These are phyloP conservation scores for Pachliopta kotzebuea DNA, from an alignment of 2,888 invertebrate genomes.

Conservation along the genomic window DNA sequence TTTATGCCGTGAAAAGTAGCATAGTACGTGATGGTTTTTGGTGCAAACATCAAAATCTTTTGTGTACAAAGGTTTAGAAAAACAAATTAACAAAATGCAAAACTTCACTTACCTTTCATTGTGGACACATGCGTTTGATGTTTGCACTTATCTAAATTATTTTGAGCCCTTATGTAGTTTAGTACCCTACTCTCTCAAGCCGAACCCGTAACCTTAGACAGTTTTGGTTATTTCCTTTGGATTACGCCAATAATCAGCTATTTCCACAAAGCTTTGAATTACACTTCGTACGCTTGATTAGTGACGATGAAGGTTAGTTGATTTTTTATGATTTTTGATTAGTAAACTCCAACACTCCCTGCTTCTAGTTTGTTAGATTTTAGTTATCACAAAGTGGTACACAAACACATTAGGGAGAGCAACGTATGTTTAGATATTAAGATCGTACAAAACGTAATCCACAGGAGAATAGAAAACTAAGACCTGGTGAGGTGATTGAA, in stretches of 20 bases:
- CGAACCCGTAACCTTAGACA: slow-evolving; percentile 74
- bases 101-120: not conserved
- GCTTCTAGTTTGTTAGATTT: slow-evolving; percentile 61
- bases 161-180: slow-evolving; percentile 43
- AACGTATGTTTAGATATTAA: slow-evolving; percentile 62
- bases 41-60: slow-evolving; percentile 30
- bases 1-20: slow-evolving; percentile 52
- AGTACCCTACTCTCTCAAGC: slow-evolving; percentile 76
- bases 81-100: not conserved
- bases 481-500: slow-evolving; percentile 95
- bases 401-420: slow-evolving; percentile 48
- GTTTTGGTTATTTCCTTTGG: slow-evolving; percentile 52
- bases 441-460: slow-evolving; percentile 76
- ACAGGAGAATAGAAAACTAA: slow-evolving; percentile 94
- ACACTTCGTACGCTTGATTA: slow-evolving; percentile 59
- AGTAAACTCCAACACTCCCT: slow-evolving; percentile 65
- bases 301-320: slow-evolving; percentile 50
- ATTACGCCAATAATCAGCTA: slow-evolving; percentile 53
- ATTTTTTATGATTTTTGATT: slow-evolving; percentile 55
- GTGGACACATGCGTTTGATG: slow-evolving; percentile 13
- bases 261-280: slow-evolving; percentile 60
- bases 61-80: slow-evolving; percentile 19
- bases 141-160: slow-evolving; percentile 32
- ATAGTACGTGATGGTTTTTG: slow-evolving; percentile 36
- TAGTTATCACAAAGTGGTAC: slow-evolving; percentile 51